Evolutionary conservation across 2,113 vertebrate genomes (phyloP).

Genomic region (Sitta europaea): DNA sequence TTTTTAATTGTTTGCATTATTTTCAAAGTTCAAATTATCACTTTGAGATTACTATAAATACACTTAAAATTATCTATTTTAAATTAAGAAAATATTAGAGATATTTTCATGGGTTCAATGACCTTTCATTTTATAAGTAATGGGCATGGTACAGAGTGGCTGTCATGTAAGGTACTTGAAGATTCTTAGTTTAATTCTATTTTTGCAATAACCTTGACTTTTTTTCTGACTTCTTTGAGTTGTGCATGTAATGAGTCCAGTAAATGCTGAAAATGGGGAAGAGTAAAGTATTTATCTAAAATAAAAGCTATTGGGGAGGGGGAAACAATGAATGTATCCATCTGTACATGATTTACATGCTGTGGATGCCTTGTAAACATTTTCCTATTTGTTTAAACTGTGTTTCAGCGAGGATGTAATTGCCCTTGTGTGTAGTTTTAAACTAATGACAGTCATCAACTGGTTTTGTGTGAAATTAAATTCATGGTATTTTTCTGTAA

Average conservation of each 20-base stretch:
- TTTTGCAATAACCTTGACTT: constrained; percentile 83
- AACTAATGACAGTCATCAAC: constrained; percentile 76
- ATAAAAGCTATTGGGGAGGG: constrained; percentile 78
- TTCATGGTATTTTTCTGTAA: constrained; percentile 80
- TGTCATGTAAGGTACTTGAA: constrained; percentile 95
- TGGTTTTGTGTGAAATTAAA: constrained; percentile 80
- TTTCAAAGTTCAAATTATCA: constrained; percentile 82
- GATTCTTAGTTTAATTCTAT: constrained; percentile 85
- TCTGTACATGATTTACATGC: constrained; percentile 83
- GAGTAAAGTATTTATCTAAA: constrained; percentile 82
- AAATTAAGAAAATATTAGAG: constrained; percentile 83
- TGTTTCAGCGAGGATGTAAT: constrained; percentile 78
- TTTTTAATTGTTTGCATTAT: constrained; percentile 85
- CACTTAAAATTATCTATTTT: constrained; percentile 85
- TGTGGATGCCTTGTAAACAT: constrained; percentile 83
- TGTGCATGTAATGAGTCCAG: constrained; percentile 85
- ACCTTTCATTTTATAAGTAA: constrained; percentile 81
- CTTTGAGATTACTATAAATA: constrained; percentile 84
- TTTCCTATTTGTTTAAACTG: constrained; percentile 75
- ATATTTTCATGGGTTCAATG: constrained; percentile 84
- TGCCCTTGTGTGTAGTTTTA: constrained; percentile 79
- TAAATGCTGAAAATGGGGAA: constrained; percentile 75
- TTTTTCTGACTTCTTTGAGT: constrained; percentile 78
- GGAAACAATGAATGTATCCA: constrained; percentile 84
- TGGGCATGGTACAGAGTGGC: constrained; percentile 88